A percentile compares a stretch with the other conserved stretches of the same genome.
Conservation (phyloP, 1,140 invertebrate genomes). For the Aphaenogaster floridana region DNA sequence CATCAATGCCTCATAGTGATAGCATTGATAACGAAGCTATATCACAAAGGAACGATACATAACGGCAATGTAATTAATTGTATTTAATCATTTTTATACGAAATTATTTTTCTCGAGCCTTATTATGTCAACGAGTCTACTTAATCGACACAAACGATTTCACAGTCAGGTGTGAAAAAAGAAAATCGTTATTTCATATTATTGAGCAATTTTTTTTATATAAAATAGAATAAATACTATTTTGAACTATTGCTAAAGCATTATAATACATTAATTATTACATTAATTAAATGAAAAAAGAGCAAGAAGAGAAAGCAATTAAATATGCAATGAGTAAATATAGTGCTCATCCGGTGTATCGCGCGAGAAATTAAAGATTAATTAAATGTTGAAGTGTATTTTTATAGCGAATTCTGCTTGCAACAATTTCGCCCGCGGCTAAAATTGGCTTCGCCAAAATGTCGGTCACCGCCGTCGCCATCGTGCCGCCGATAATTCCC, state of each 20-base stretch:
- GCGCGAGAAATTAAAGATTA: not conserved
- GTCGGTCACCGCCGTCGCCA: constrained; percentile 54
- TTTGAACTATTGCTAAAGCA: not conserved
- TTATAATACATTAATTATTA: not conserved
- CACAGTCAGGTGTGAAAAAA: not conserved
- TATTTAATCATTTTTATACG: not conserved
- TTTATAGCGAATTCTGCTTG: constrained; percentile 23
- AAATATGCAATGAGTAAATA: not conserved
- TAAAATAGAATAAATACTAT: not conserved
- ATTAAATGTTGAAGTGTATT: constrained; percentile 40
- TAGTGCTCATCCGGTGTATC: not conserved
- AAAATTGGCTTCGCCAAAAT: constrained; percentile 47
- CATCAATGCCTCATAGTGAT: not conserved
- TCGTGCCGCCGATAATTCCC: constrained; percentile 50
- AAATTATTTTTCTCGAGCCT: not conserved
- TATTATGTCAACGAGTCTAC: not conserved
- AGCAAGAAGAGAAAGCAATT: not conserved
- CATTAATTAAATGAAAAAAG: not conserved
- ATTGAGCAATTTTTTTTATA: not conserved
- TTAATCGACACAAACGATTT: not conserved
- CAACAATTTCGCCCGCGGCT: constrained; percentile 11
- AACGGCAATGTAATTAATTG: not conserved
- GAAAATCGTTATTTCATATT: not conserved
- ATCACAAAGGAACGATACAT: not conserved
- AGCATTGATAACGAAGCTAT: not conserved